These are phyloP conservation scores for Gobio occitaniae DNA, from an alignment of 2,797 vertebrate species.

Conservation along the genomic window DNA sequence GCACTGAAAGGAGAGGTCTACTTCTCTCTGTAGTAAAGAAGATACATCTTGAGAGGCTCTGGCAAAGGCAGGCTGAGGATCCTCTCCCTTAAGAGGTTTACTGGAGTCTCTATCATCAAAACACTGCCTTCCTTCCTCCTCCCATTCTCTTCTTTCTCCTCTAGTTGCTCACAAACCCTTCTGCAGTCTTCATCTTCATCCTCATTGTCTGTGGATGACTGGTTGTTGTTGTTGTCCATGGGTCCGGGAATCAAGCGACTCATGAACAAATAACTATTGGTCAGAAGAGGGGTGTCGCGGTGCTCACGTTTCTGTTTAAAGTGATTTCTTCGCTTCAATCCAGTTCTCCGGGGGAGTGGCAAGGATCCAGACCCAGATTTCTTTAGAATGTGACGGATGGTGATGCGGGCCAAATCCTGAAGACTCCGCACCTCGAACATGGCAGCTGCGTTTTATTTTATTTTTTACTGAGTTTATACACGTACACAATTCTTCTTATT, in stretches of 20 bases:
- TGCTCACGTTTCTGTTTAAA: conserved; percentile 79
- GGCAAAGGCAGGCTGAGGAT: conserved; percentile 86
- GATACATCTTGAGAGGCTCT: conserved; percentile 87
- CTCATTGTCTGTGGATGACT: conserved; percentile 61
- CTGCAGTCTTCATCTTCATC: conserved; percentile 69
- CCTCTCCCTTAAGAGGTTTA: conserved; percentile 84
- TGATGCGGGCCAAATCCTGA: conserved; percentile 87
- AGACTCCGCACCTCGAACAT: conserved; percentile 84
- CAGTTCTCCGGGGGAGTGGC: conserved; percentile 63
- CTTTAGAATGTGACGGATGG: conserved; percentile 84
- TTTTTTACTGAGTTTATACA: not conserved
- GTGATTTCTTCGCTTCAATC: conserved; percentile 65
- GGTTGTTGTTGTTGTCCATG: conserved; percentile 82
- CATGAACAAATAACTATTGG: conserved; percentile 87
- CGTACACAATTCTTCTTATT: no score
- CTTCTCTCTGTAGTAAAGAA: conserved; percentile 90
- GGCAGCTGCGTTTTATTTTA: conserved; percentile 64
- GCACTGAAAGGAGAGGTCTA: conserved; percentile 61
- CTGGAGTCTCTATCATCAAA: conserved; percentile 78
- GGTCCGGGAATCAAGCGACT: conserved; percentile 81
- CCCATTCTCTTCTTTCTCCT: conserved; percentile 64
- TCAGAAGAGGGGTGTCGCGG: conserved; percentile 82
- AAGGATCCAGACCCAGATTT: conserved; percentile 61
- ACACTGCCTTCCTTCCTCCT: conserved; percentile 64
- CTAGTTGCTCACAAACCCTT: conserved; percentile 53